Evolutionary conservation across 2,113 vertebrate genomes (phyloP).

Genomic region (Labeo catla): DNA sequence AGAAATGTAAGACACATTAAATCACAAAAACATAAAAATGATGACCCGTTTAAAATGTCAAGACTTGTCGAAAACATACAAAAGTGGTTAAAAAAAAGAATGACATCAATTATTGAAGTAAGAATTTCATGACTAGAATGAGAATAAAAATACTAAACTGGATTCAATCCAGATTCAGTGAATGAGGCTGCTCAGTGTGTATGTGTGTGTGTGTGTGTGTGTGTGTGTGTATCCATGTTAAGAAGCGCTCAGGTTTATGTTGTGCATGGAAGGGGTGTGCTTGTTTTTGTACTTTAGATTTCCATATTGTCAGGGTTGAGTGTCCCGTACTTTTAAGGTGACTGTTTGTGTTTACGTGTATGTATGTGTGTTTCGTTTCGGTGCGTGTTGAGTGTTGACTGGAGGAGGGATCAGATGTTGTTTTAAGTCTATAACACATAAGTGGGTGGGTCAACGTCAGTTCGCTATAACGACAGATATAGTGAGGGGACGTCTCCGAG

Average conservation of each 20-base stretch:
- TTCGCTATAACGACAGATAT: conserved; percentile 25
- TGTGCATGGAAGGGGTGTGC: conserved; percentile 33
- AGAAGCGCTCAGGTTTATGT: conserved; percentile 28
- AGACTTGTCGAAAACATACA: conserved; percentile 55
- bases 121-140: conserved; percentile 74
- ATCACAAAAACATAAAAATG: conserved; percentile 45
- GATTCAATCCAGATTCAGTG: conserved; percentile 70
- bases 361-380: conserved; percentile 63
- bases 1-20: background rate
- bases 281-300: conserved; percentile 58
- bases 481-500: conserved; percentile 23
- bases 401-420: conserved; percentile 41
- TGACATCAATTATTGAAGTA: conserved; percentile 71
- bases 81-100: conserved; percentile 65
- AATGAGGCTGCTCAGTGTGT: conserved; percentile 63
- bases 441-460: conserved; percentile 54
- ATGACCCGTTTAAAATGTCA: conserved; percentile 50
- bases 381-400: conserved; percentile 39
- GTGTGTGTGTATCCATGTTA: conserved; percentile 46
- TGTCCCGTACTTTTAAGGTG: conserved; percentile 39
- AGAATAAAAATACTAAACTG: conserved; percentile 73
- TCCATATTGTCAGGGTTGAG: conserved; percentile 36
- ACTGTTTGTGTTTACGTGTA: conserved; percentile 34
- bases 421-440: conserved; percentile 65
- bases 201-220: conserved; percentile 48